Evolutionary conservation across 2,888 invertebrate genomes (phyloP), one percentile per base, ranked within the genome.

Genomic region (Drosophila quasianomalipes): DNA sequence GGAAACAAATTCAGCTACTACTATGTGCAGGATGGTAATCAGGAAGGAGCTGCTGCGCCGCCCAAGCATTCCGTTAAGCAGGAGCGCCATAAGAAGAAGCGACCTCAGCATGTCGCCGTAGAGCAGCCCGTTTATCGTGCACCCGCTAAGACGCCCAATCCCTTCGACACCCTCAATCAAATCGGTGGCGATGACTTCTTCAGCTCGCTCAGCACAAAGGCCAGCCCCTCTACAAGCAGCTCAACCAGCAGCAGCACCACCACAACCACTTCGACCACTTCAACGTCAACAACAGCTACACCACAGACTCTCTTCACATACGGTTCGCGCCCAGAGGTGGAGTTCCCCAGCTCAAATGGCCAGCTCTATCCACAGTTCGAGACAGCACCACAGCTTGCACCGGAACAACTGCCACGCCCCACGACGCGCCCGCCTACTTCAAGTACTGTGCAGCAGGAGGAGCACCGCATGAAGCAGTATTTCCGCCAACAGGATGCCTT

Each of bases 181-280:
- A 91, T 93, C 35, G 83, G 89, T 0, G 89, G 88, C 44, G 93
- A 93, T 58, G 93, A 93, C 59, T 93, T 92, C 78, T 93, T 93
- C n/a, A 77, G 68, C 37, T 62, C 85, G 0, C 74, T 86, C 35
- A 74, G 57, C 60, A 79, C 58, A 55, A 86, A 74, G 22, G 74
- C 90, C 12, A 83, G 78, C 26, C 57, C 57, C 14, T 57, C 57
- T 3, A 39, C 57, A 9, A 84, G 76, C 41, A 58, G 41, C 58
- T 44, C 58, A 16, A 58, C 58, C 22, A 58, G 31, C 58, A 51
- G 51, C 4, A 70, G 81, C 5, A 69, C 76, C 0, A 92, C 93
- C 16, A 94, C 94, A 69, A 94, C 89, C 3, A 85, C 94, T 81
- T 89, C 94, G 86, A 94, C 95, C 3, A 91, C 93, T 1, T 82